Base-by-base conservation (phyloP, 2,888 invertebrate genomes). In the Hyalella azteca region DNA sequence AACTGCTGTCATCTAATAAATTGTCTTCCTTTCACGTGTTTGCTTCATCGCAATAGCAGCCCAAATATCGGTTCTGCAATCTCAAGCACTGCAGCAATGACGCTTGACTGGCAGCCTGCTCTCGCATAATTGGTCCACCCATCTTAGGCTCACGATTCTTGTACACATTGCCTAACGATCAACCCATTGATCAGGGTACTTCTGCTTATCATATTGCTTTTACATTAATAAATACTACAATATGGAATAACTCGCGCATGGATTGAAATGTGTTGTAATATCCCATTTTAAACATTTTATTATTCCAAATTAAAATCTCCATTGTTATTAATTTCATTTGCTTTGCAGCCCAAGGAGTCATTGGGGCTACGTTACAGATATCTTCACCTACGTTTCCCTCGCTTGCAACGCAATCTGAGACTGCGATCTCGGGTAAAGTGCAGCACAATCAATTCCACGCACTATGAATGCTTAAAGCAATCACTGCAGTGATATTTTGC, bases 321-420 rank as follows among this genome's bases (percentile, higher is more conserved):
- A n/a, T n/a, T n/a, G n/a, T n/a, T n/a, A n/a, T n/a, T n/a, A n/a
- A n/a, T n/a, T n/a, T n/a, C n/a, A n/a, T n/a, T n/a, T n/a, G n/a
- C 39, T 84, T 84, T 85, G 15, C 83, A 90, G 90, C 93, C 95
- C 0, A 95, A 94, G 86, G 96, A 97, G 88, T 89, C 91, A 7
- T 87, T 95, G 41, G 89, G 95, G 79, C 90, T 98, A 88, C 92
- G 93, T 85, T 91, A 93, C 88, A 90, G 95, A 50, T 95, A 94
- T 86, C 88, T 95, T 66, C 92, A 94, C 87, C 88, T 95, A 49
- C 89, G 98, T 82, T 94, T 93, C 88, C 91, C 92, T 9, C 91
- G 92, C 81, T 92, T 98, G 92, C 98, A 98, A 88, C 89, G 89
- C 77, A 95, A 94, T 89, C 90, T 98, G 75, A 91, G 97, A 78